Percentiles rank a stretch among this genome's conserved stretches.
These are phyloP conservation scores for Sebastes oblongus DNA, from an alignment of 2,797 vertebrate genomes.

Conservation along the genomic window DNA sequence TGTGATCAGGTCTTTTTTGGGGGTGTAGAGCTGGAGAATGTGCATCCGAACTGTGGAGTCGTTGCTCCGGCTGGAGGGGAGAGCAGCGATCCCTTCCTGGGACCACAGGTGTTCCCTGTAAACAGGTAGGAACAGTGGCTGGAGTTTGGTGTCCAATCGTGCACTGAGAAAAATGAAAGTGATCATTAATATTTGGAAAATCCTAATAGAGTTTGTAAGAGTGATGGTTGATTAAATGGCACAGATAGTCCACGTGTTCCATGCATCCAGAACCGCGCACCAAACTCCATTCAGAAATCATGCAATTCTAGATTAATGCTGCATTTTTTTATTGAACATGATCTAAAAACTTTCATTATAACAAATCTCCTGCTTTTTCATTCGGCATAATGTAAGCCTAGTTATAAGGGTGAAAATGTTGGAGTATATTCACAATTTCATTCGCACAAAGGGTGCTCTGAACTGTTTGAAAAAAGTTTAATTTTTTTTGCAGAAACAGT, in stretches of 20 bases:
- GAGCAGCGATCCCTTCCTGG: conserved; percentile 42
- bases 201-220: too few species aligned
- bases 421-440: background rate
- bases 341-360: background rate
- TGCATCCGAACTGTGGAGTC: conserved; percentile 42
- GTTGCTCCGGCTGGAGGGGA: conserved; percentile 59
- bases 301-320: background rate
- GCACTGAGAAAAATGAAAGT: background rate
- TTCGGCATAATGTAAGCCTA: too few species aligned
- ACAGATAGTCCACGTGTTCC: background rate
- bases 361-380: background rate
- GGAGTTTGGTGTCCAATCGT: background rate
- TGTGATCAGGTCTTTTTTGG: background rate
- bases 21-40: conserved; percentile 39
- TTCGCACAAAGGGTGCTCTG: rapidly evolving
- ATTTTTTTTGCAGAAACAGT: background rate
- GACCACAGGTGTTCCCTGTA: conserved; percentile 67
- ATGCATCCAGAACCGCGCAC: rapidly evolving
- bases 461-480: background rate
- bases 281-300: background rate
- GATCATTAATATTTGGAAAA: too few species aligned
- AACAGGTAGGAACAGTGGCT: conserved; percentile 47
- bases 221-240: background rate
- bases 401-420: background rate
- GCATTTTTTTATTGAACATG: background rate